Evolutionary conservation across 2,113 vertebrate species (phyloP).

Genomic region (Chlamydotis undulata): DNA sequence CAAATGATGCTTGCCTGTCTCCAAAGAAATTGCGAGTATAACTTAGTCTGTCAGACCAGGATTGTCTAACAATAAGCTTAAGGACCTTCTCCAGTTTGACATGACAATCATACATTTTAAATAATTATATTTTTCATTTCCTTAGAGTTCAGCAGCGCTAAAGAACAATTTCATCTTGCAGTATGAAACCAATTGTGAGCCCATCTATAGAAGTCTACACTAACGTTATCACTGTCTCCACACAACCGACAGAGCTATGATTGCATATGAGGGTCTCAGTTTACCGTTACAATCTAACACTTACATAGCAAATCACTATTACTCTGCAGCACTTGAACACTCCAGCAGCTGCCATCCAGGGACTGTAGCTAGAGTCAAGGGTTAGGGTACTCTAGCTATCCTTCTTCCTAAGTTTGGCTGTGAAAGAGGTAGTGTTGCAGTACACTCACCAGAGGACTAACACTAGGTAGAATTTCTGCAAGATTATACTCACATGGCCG

Average conservation of each 20-base stretch:
- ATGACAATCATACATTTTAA: not conserved
- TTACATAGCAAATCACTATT: fast-evolving
- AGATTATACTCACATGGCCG: not conserved
- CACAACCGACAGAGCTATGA: not conserved
- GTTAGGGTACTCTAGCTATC: not conserved
- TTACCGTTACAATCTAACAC: not conserved
- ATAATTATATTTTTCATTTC: not conserved
- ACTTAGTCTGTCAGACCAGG: not conserved
- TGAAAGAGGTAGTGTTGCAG: not conserved
- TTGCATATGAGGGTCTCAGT: fast-evolving
- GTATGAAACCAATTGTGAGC: not conserved
- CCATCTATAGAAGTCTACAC: fast-evolving
- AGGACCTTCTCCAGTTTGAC: not conserved
- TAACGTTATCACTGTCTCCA: not conserved
- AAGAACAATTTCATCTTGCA: not conserved
- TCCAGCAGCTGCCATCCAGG: not conserved
- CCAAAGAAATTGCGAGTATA: not conserved
- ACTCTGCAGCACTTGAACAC: not conserved
- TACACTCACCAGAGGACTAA: not conserved
- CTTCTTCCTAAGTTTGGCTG: not conserved
- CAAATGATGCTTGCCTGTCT: not conserved
- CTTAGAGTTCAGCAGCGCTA: not conserved
- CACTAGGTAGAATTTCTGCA: not conserved
- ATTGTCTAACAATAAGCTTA: not conserved
- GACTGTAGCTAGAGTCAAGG: not conserved